Evolutionary conservation across 1,140 invertebrate species (phyloP).

Genomic region (Drosophila sulfurigaster): DNA sequence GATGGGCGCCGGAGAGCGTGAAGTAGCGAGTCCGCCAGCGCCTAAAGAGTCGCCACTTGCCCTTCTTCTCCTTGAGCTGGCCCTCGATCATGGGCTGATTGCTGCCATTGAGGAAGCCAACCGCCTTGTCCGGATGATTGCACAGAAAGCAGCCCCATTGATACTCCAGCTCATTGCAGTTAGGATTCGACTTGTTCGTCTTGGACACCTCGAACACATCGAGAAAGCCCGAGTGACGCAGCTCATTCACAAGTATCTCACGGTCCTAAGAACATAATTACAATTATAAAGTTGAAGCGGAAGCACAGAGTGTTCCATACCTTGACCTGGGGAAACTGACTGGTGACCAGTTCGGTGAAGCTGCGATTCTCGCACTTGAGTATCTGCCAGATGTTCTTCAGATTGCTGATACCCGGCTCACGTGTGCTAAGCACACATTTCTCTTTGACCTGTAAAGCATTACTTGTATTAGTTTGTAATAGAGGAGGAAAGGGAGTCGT

Average conservation of each 20-base stretch:
- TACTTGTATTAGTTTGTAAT: neutral
- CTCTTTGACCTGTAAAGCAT: constrained; percentile 88
- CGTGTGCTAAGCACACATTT: constrained; percentile 92
- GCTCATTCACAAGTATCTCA: constrained; percentile 92
- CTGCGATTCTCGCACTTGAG: constrained; percentile 95
- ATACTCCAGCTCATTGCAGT: constrained; percentile 85
- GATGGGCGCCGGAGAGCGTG: constrained; percentile 95
- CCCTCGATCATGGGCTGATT: constrained; percentile 93
- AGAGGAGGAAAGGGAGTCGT: neutral
- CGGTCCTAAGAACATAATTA: constrained; percentile 88
- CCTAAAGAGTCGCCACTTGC: constrained; percentile 95
- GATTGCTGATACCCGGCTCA: constrained; percentile 92
- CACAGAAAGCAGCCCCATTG: constrained; percentile 87
- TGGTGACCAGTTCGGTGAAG: constrained; percentile 96
- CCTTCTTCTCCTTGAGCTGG: constrained; percentile 97
- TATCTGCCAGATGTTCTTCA: constrained; percentile 97
- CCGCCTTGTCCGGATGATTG: constrained; percentile 94
- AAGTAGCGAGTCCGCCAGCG: constrained; percentile 97
- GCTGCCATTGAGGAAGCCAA: constrained; percentile 91
- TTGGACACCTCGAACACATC: constrained; percentile 94
- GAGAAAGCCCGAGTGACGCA: constrained; percentile 94
- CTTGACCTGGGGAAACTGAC: constrained; percentile 95
- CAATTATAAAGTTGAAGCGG: no score
- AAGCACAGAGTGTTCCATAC: constrained; percentile 82
- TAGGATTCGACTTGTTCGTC: constrained; percentile 81